Evolutionary conservation across 2,113 vertebrate genomes (phyloP).

Genomic region (Suncus etruscus): DNA sequence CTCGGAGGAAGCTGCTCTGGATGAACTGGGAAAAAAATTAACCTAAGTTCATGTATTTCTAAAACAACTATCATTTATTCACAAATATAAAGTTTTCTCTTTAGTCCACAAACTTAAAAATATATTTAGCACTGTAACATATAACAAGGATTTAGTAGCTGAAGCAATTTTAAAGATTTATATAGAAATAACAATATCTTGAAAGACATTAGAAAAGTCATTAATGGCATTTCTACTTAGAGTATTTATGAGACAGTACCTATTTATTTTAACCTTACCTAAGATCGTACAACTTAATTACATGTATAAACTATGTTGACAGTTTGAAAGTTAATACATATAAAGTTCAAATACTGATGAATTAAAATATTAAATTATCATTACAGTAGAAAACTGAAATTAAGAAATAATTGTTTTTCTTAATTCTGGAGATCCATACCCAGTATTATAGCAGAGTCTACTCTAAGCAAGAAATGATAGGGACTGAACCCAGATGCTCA

Average conservation of each 20-base stretch:
- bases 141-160: constrained; percentile 46
- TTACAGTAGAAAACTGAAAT: constrained; percentile 6
- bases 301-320: not conserved
- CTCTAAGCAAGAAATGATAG: too few relatives aligned
- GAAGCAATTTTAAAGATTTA: constrained; percentile 45
- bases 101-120: constrained; percentile 42
- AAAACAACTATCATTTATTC: constrained; percentile 48
- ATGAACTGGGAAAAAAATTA: constrained; percentile 89
- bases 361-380: constrained; percentile 32
- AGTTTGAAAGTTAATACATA: not conserved
- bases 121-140: not conserved
- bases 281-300: constrained; percentile 47
- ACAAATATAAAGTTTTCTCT: not conserved
- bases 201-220: constrained; percentile 59
- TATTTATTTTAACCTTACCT: constrained; percentile 38
- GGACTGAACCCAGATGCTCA: too few relatives aligned
- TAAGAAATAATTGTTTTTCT: constrained; percentile 7
- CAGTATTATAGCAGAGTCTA: too few relatives aligned
- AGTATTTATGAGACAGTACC: constrained; percentile 57
- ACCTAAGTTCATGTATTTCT: constrained; percentile 18
- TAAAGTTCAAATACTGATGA: constrained; percentile 38
- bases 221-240: constrained; percentile 15
- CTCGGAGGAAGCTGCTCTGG: constrained; percentile 99
- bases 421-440: not conserved
- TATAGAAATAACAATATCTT: constrained; percentile 28